phyloP scores from a whole-genome alignment of 2,113 vertebrate species.

The Nanorana parkeri region DNA sequence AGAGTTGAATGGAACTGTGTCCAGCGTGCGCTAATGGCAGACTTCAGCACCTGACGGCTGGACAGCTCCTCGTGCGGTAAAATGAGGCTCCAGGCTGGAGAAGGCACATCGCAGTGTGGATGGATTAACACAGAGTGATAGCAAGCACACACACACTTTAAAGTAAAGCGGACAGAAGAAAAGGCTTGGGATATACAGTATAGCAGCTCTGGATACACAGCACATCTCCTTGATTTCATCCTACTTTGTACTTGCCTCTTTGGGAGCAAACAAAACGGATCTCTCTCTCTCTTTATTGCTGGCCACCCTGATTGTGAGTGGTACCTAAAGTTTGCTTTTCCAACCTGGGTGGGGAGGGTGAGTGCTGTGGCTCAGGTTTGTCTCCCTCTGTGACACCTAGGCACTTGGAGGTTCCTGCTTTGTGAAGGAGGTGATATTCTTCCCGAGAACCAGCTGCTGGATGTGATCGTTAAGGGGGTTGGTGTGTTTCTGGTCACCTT shows the following conservation, averaged over 20 bases:
- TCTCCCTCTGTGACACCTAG: background rate
- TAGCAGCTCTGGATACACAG: background rate
- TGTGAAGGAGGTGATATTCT: background rate
- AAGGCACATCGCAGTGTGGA: background rate
- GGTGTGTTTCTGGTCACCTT: background rate
- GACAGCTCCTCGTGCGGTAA: slow-evolving; percentile 27
- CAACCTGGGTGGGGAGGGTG: background rate
- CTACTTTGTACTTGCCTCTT: background rate
- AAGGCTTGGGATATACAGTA: background rate
- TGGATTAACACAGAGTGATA: background rate
- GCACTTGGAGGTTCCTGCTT: slow-evolving; percentile 32
- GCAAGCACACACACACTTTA: background rate
- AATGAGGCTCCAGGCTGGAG: slow-evolving; percentile 1
- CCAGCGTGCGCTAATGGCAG: background rate
- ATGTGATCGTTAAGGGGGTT: slow-evolving; percentile 23
- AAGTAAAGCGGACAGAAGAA: background rate
- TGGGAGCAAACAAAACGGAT: background rate
- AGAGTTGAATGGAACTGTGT: slow-evolving; percentile 15
- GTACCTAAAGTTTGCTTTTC: slow-evolving; percentile 30
- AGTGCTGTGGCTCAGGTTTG: slow-evolving; percentile 23
- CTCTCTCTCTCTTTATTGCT: background rate
- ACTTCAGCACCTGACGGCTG: slow-evolving; percentile 25
- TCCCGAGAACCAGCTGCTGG: background rate
- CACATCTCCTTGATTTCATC: background rate
- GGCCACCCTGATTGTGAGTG: background rate